Conservation (phyloP, 2,113 vertebrate species). For the Otocyon megalotis region DNA sequence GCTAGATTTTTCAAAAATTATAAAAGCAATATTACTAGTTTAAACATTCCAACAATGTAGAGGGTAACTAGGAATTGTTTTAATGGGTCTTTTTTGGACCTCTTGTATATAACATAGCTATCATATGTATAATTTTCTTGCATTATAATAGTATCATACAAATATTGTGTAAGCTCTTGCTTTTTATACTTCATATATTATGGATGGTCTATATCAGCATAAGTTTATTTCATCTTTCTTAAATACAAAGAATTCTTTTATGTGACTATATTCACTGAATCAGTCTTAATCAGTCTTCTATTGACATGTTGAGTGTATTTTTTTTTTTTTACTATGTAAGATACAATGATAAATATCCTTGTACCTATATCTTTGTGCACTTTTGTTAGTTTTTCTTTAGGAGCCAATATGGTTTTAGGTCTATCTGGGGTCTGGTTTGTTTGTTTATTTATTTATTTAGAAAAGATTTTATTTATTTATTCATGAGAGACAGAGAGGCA, state of each 20-base stretch:
- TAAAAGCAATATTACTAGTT: background rate
- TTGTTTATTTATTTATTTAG: too few species aligned
- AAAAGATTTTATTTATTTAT: too few species aligned
- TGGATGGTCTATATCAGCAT: background rate
- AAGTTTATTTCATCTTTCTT: slow-evolving; percentile 21
- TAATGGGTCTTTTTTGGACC: background rate
- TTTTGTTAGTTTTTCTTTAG: slow-evolving; percentile 10
- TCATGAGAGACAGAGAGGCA: too few species aligned
- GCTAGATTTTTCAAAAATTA: background rate
- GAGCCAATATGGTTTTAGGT: background rate
- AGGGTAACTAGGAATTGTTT: slow-evolving; percentile 10
- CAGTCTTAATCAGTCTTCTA: background rate
- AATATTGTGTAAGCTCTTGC: background rate
- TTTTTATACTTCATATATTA: slow-evolving; percentile 22
- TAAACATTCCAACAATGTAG: slow-evolving; percentile 1
- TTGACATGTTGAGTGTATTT: background rate
- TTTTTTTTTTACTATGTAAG: slow-evolving; percentile 30
- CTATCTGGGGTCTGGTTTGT: background rate
- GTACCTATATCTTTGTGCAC: background rate
- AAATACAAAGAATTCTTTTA: background rate
- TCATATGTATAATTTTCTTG: slow-evolving; percentile 1
- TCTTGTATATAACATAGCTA: background rate
- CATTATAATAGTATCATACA: background rate
- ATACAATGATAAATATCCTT: background rate
- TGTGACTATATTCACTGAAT: background rate